Percentiles rank a stretch among this genome's conserved stretches.
phyloP scores from a whole-genome alignment of 2,113 vertebrate genomes.

The Mungos mungo region DNA sequence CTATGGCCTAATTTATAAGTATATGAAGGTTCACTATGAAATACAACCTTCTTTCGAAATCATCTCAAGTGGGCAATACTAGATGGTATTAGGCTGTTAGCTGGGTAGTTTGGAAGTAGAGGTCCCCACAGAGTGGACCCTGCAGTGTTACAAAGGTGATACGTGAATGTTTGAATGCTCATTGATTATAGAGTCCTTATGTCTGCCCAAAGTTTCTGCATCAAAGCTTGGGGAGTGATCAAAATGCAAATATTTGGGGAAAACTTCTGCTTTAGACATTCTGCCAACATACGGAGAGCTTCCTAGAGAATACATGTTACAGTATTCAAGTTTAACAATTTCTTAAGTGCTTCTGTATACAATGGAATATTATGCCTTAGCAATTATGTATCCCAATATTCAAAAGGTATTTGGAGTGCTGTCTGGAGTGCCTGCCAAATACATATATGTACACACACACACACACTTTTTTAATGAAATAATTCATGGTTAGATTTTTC shows the following conservation, averaged over 20 bases:
- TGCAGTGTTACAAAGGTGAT: background rate
- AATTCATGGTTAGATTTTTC: background rate
- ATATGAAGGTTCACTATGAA: background rate
- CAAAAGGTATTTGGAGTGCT: background rate
- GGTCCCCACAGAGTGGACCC: background rate
- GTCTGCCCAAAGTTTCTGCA: background rate
- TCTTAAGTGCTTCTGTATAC: background rate
- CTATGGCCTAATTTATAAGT: background rate
- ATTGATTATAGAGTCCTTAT: background rate
- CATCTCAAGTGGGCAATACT: background rate
- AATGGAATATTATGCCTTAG: background rate
- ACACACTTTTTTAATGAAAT: background rate
- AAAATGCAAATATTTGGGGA: background rate
- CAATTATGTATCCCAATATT: background rate
- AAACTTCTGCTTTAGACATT: background rate
- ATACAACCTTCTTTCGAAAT: background rate
- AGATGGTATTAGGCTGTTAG: background rate
- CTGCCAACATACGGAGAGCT: background rate
- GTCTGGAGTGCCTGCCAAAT: background rate
- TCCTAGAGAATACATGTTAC: background rate
- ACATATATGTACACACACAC: background rate
- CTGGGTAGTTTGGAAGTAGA: background rate
- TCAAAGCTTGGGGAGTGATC: background rate
- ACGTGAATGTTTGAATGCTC: background rate
- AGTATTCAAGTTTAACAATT: background rate